Conservation (phyloP, 2,113 vertebrate species). For the Pterocles burchelli region DNA sequence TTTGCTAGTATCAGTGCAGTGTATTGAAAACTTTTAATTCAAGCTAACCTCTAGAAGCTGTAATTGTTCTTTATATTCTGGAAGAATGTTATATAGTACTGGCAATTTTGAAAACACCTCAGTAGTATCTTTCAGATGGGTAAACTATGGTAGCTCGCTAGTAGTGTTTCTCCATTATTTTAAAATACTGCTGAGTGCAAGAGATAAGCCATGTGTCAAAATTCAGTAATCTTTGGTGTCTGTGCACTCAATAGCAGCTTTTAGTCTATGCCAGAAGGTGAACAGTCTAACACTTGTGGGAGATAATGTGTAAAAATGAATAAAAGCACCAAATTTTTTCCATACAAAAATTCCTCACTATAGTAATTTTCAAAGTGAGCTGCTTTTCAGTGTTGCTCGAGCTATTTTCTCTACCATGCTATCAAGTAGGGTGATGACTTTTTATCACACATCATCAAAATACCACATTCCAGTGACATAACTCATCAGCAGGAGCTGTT, state of each 20-base stretch:
- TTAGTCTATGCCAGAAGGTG: slow-evolving; percentile 21
- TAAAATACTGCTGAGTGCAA: not conserved
- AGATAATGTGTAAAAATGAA: slow-evolving; percentile 38
- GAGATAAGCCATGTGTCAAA: not conserved
- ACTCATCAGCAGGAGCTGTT: not conserved
- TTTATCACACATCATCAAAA: slow-evolving; percentile 43
- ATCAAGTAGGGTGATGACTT: slow-evolving; percentile 3
- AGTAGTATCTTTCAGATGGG: not conserved
- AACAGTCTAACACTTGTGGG: not conserved
- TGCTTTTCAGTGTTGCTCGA: not conserved
- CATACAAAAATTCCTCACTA: not conserved
- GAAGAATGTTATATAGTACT: not conserved
- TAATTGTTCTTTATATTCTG: not conserved
- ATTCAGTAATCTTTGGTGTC: not conserved
- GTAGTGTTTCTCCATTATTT: not conserved
- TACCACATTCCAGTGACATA: not conserved
- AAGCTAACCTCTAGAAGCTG: not conserved
- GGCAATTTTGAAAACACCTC: not conserved
- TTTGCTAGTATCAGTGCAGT: not conserved
- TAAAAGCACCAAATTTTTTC: not conserved
- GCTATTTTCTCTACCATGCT: not conserved
- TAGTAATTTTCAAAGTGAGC: not conserved
- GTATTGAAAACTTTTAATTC: not conserved
- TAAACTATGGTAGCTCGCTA: not conserved
- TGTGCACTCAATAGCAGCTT: slow-evolving; percentile 8